phyloP scores from a whole-genome alignment of 2,113 vertebrate species.

The Gambusia affinis region DNA sequence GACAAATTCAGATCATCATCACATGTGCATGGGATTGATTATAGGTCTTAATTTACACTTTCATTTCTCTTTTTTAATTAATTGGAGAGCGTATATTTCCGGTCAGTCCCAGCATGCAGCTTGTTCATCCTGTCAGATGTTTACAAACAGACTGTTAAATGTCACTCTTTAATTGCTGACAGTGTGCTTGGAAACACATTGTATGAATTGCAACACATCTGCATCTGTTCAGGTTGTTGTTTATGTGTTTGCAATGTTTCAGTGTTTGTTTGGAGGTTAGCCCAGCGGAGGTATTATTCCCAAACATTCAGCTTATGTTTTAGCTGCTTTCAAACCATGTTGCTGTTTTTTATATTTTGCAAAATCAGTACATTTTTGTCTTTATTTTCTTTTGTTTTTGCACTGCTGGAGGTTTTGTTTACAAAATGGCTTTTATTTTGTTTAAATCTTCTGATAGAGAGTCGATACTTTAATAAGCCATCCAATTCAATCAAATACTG shows the following conservation, averaged over 20 bases:
- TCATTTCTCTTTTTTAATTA: conserved; percentile 26
- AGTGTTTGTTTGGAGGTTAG: background rate
- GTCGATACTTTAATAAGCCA: no score
- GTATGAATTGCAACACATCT: conserved; percentile 22
- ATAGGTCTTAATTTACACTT: conserved; percentile 34
- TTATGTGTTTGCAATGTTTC: conserved; percentile 13
- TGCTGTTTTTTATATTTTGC: background rate
- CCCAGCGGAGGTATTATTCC: conserved; percentile 48
- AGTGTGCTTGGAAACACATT: conserved; percentile 23
- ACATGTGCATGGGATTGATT: conserved; percentile 51
- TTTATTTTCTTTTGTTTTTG: background rate
- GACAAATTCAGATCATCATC: background rate
- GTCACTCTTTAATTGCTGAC: conserved; percentile 43
- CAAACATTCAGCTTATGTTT: conserved; percentile 54
- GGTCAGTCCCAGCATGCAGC: conserved; percentile 44
- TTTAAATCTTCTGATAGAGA: no score
- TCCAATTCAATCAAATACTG: no score
- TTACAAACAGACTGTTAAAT: conserved; percentile 16
- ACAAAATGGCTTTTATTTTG: no score
- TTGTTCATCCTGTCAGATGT: conserved; percentile 37
- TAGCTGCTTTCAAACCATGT: conserved; percentile 11
- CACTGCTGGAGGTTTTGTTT: no score
- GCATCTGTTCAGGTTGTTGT: conserved; percentile 30
- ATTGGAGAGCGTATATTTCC: conserved; percentile 40
- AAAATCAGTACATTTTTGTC: background rate